phyloP scores from a whole-genome alignment of 2,888 invertebrate species.

The Scaptomyza flava region DNA sequence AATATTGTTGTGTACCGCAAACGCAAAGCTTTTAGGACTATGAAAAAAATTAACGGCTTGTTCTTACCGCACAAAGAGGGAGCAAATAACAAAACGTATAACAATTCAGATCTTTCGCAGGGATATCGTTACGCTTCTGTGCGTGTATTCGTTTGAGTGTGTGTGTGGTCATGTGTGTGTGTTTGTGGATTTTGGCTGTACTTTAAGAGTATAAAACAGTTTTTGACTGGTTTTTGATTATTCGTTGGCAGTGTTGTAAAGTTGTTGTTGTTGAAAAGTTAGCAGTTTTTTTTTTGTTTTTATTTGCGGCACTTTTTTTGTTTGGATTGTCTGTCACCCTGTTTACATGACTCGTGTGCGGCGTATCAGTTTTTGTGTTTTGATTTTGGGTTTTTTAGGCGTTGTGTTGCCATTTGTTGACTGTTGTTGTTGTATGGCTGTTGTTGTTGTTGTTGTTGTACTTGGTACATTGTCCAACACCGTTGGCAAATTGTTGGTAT shows the following conservation, averaged over 20 bases:
- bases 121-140: conserved; percentile 47
- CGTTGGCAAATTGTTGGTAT: conserved; percentile 81
- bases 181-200: no score
- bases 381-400: conserved; percentile 77
- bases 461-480: conserved; percentile 65
- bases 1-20: background rate
- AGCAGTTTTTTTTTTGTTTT: conserved; percentile 14
- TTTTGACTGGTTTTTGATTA: conserved; percentile 23
- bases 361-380: conserved; percentile 82
- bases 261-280: conserved; percentile 27
- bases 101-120: conserved; percentile 37
- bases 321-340: conserved; percentile 9
- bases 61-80: conserved; percentile 68
- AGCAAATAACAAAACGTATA: conserved; percentile 47
- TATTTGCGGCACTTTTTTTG: conserved; percentile 24
- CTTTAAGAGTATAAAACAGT: background rate
- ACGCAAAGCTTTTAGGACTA: conserved; percentile 70
- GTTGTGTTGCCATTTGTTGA: conserved; percentile 52
- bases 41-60: conserved; percentile 36
- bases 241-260: conserved; percentile 51
- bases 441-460: conserved; percentile 52
- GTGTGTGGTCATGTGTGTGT: conserved; percentile 6
- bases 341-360: conserved; percentile 80
- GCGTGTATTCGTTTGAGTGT: conserved; percentile 19
- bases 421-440: conserved; percentile 44